Evolutionary conservation across 2,888 invertebrate species (phyloP), one percentile per base, ranked within the genome.

Genomic region (Oscheius myriophilus): DNA sequence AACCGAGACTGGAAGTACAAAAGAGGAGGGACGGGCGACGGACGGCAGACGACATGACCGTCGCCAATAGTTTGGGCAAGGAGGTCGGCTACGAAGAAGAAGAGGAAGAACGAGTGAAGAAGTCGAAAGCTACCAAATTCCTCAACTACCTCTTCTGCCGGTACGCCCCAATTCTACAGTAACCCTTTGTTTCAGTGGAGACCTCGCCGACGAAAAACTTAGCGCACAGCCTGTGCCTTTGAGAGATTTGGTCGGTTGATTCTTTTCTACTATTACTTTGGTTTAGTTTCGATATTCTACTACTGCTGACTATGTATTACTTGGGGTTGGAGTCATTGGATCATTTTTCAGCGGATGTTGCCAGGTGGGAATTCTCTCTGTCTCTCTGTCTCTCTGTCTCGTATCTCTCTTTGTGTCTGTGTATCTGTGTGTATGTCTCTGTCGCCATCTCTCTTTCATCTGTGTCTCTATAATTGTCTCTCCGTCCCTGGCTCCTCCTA

Each of bases 141-240:
- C 21, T 66, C 26, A 66, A 66, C 49, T 66, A 66, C 39, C 14
- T 66, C 26, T 57, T 66, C 39, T 66, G 66, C 43, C 23, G 66
- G 66, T 66, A 33, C 14, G 64, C 21, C 26, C 33, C 39, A 39
- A 33, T 21, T 18, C 41, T 21, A 14, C 14, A 33, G n/a, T 9
- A 7, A 43, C 18, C 12, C 33, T 39, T 49, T 26, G 7, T 58
- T 57, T 46, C 46, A 72, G 80, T 55, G 68, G 72, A 21, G 80
- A 80, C 51, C 62, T 80, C 61, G 79, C 74, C 25, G 66, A 59
- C 25, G 63, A 76, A 52, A 72, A 76, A 58, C 70, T 81, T 25
- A 71, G 66, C 21, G 71, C 73, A 45, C 70, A 71, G 25, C 81
- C 81, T 1, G 81, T 81, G 3, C 64, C 76, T 16, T 61, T 81